Evolutionary conservation across 2,888 invertebrate species (phyloP), one percentile per base, ranked within the genome.

Genomic region (Pristionchus japonicus): DNA sequence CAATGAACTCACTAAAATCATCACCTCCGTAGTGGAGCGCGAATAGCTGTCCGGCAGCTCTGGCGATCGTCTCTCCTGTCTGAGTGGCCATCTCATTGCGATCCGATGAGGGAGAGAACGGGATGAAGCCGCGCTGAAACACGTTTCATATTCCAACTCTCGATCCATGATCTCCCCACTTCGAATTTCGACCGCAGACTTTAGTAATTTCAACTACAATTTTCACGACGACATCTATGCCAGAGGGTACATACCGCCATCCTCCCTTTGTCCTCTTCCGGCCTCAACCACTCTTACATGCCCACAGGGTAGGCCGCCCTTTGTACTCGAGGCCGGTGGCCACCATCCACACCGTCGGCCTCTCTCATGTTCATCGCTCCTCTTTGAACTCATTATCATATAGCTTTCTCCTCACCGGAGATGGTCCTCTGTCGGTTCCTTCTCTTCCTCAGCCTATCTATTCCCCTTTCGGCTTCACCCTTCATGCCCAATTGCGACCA

Each of bases 21-120:
- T 52, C 52, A 82, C 82, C 82, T 82, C 82, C 82, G 34, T 82
- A 82, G 82, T 82, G 82, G 43, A 61, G 27, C 1, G 67, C 43
- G 86, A 86, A 86, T 64, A 31, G 64, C 31, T 86, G 86, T 77
- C 87, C 87, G 4, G 49, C 74, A 9, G 61, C 74, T 64, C 77
- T 47, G 15, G 87, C 49, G n/a, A 87, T 70, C 3, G 87, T 87
- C 52, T 87, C 87, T 74, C 87, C 87, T 2, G 87, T 87, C 40
- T 87, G 87, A 37, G 87, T 87, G 47, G 87, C 40, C 34, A 43
- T 70, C n/a, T 86, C 86, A 27, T 17, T 47, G 7, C 27, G 34
- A 31, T 31, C 86, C 13, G 70, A 70, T 11, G 52, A 83, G 83
- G 57, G 52, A 31, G 52, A 49, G 83, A 49, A 52, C 31, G 52